phyloP scores from a whole-genome alignment of 2,888 invertebrate genomes.

The Stegana nigrithorax region DNA sequence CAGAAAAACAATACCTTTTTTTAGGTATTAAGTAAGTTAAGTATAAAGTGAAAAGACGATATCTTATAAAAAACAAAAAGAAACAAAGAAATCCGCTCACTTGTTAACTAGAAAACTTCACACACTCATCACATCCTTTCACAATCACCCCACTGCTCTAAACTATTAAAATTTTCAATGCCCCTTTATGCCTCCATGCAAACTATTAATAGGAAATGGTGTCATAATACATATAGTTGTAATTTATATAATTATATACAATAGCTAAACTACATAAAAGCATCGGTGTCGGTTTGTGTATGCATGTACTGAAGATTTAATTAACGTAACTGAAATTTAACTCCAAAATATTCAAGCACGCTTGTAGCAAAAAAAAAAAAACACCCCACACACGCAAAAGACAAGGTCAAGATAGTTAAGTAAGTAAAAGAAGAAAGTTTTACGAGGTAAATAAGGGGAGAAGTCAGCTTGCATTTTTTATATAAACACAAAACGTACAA shows the following conservation, averaged over 20 bases:
- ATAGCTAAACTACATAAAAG: not conserved
- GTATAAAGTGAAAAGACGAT: not conserved
- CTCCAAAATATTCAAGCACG: no score
- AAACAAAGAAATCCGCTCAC: conserved; percentile 37
- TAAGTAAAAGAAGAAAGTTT: no score
- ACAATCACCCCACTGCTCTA: not conserved
- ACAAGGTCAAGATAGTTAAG: no score
- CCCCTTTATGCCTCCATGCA: not conserved
- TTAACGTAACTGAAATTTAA: no score
- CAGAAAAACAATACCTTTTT: not conserved
- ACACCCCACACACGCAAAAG: no score
- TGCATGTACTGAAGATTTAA: no score
- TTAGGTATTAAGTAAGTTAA: conserved; percentile 8
- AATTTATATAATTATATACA: not conserved
- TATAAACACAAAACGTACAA: no score
- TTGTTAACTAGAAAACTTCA: conserved; percentile 56
- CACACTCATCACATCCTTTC: not conserved
- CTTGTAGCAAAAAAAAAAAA: no score
- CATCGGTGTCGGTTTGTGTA: not conserved
- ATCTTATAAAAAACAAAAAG: not conserved
- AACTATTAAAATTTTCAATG: not conserved
- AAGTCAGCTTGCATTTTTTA: no score
- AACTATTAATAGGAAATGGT: not conserved
- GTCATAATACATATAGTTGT: not conserved
- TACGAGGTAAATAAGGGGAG: no score